Evolutionary conservation across 1,140 invertebrate species (phyloP).

Genomic region (Procambarus clarkii): DNA sequence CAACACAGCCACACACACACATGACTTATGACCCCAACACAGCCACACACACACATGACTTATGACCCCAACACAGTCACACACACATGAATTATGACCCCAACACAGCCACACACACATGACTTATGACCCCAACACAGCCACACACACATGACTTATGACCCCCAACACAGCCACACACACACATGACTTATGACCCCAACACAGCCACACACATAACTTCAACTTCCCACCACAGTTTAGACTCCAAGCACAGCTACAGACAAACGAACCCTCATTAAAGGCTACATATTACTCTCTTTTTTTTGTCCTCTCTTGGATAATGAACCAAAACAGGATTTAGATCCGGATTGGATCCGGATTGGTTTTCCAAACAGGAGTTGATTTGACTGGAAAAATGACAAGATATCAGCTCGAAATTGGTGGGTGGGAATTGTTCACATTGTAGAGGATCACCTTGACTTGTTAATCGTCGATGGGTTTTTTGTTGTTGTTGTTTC

Average conservation of each 20-base stretch:
- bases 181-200: too few relatives aligned
- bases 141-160: too few relatives aligned
- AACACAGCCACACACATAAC: too few relatives aligned
- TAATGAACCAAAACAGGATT: neutral
- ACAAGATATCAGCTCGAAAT: neutral
- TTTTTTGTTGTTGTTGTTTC: neutral
- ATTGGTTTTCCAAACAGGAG: neutral
- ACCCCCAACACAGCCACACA: too few relatives aligned
- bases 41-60: too few relatives aligned
- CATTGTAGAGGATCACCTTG: neutral
- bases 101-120: too few relatives aligned
- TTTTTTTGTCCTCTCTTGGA: neutral
- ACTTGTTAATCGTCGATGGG: neutral
- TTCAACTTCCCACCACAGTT: too few relatives aligned
- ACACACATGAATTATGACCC: too few relatives aligned
- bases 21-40: too few relatives aligned
- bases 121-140: too few relatives aligned
- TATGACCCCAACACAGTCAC: too few relatives aligned
- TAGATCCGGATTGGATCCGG: conserved; percentile 9
- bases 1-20: too few relatives aligned
- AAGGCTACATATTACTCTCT: neutral
- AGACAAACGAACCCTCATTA: neutral
- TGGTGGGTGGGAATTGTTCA: neutral
- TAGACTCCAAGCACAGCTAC: neutral
- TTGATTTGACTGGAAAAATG: neutral